These are phyloP conservation scores for Helobdella robusta DNA, from an alignment of 2,888 invertebrate genomes.

Conservation along the genomic window DNA sequence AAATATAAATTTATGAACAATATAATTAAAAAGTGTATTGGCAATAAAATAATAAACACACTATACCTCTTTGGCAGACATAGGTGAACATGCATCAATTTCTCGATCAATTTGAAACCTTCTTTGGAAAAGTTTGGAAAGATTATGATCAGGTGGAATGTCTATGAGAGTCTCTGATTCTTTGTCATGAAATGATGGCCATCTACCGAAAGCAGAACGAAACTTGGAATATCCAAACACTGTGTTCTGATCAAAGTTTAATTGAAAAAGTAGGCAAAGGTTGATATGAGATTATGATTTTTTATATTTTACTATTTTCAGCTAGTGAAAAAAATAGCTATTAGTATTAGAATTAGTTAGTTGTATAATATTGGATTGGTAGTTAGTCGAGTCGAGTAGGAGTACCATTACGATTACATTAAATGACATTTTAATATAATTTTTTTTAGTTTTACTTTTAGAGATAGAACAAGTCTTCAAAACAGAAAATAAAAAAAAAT, in stretches of 20 bases:
- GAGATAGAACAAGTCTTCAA: no score
- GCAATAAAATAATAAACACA: neutral
- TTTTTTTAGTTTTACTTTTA: no score
- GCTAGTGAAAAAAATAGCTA: no score
- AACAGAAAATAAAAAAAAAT: no score
- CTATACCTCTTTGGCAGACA: slow-evolving; percentile 17
- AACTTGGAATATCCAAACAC: slow-evolving; percentile 10
- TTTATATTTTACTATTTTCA: no score
- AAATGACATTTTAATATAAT: no score
- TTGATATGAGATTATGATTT: no score
- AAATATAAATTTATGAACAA: neutral
- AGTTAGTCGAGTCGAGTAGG: no score
- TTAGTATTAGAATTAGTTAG: no score
- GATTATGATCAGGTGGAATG: slow-evolving; percentile 17
- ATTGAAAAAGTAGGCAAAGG: no score
- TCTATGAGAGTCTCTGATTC: slow-evolving; percentile 12
- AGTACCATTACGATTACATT: no score
- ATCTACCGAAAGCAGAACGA: slow-evolving; percentile 16
- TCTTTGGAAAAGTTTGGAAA: slow-evolving; percentile 6
- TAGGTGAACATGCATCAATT: neutral
- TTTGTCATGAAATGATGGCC: slow-evolving; percentile 12
- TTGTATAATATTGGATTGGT: no score
- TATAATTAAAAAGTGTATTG: neutral
- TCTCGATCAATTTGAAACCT: slow-evolving; percentile 1
- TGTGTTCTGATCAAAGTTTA: slow-evolving; percentile 7